These are phyloP conservation scores for Drosophila putrida DNA, from an alignment of 2,888 invertebrate species.

Conservation along the genomic window DNA sequence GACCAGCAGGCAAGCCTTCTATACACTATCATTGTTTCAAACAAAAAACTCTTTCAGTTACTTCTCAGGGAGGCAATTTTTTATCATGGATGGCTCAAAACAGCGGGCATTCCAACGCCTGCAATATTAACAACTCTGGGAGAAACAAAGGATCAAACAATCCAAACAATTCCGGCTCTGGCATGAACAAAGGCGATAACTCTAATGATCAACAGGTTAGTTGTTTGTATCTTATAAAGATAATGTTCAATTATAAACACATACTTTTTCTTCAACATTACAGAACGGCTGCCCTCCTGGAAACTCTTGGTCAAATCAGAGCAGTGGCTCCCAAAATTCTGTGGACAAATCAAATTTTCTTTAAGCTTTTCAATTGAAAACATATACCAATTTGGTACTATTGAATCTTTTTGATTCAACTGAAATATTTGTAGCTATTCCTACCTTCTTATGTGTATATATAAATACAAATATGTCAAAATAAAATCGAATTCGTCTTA, in stretches of 20 bases:
- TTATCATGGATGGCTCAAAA: slow-evolving; percentile 92
- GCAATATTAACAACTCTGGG: slow-evolving; percentile 66
- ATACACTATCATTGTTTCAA: slow-evolving; percentile 65
- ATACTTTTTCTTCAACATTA: slow-evolving; percentile 10
- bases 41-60: slow-evolving; percentile 78
- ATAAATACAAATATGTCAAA: slow-evolving; percentile 30
- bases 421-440: slow-evolving; percentile 46
- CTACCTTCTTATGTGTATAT: slow-evolving; percentile 26
- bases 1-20: slow-evolving; percentile 83
- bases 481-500: neutral
- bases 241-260: neutral
- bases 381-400: slow-evolving; percentile 47
- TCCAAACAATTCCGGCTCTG: slow-evolving; percentile 55
- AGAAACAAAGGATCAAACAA: slow-evolving; percentile 75
- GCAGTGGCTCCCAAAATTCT: slow-evolving; percentile 75
- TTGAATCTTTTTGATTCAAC: slow-evolving; percentile 49
- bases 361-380: slow-evolving; percentile 40
- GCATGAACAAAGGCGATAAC: slow-evolving; percentile 67
- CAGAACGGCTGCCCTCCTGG: slow-evolving; percentile 65
- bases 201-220: slow-evolving; percentile 77
- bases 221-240: neutral
- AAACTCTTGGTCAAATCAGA: slow-evolving; percentile 79
- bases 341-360: slow-evolving; percentile 74
- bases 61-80: slow-evolving; percentile 86
- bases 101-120: slow-evolving; percentile 78